Evolutionary conservation across 2,888 invertebrate species (phyloP), one percentile per base, ranked within the genome.

Genomic region (Pammene fasciana): DNA sequence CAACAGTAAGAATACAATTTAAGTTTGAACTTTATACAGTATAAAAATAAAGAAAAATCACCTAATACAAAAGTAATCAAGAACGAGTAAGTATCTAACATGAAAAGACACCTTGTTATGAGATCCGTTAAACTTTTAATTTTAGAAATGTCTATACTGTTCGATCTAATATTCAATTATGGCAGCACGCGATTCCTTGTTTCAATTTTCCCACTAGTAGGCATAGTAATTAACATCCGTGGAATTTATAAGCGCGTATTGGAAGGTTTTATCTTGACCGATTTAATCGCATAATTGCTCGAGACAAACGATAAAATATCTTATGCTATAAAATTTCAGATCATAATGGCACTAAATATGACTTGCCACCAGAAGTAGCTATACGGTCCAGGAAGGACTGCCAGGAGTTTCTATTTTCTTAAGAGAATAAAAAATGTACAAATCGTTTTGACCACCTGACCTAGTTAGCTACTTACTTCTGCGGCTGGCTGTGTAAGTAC

Each of bases 91-190:
- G 36, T 7, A 9, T 38, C 11, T 13, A 48, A 34, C n/a, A 36
- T 14, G 36, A 60, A 46, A 48, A n/a, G 16, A 14, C 9, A 61
- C 62, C 62, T n/a, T n/a, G 26, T 62, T 41, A 62, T 6, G 61
- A 61, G 48, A 52, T n/a, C 36, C 48, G 46, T 48, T 50, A 50
- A 52, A 52, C 18, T 52, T 48, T 36, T 41, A 62, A 62, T 50
- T 18, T 62, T 41, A 41, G 36, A 26, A 18, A 41, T 62, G 18
- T n/a, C 36, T 38, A 41, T 57, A 26, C 55, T 45, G 65, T 65
- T 65, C 48, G 10, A 57, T 66, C 65, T 41, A 48, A 56, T 56
- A 66, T 66, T 66, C 65, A 65, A 68, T 62, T 48, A 50, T 16
- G 18, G 57, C 45, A 52, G 11, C 57, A 57, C 64, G 64, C 50